These are phyloP conservation scores for Mus spretus DNA, from an alignment of 2,797 vertebrate genomes.

Conservation along the genomic window DNA sequence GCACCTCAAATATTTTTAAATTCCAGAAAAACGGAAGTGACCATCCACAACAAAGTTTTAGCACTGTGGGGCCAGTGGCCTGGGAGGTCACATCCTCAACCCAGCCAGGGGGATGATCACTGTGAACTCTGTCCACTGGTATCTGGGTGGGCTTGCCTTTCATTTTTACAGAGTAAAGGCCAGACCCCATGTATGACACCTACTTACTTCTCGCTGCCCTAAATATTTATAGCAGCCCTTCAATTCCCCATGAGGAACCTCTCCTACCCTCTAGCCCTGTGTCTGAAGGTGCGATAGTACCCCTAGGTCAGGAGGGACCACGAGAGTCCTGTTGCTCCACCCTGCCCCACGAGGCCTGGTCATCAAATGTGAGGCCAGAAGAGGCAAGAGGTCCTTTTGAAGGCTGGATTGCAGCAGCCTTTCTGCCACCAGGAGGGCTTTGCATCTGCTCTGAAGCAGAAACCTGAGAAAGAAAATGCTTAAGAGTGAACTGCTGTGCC, in stretches of 20 bases:
- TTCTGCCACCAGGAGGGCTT: background rate
- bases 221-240: background rate
- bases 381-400: background rate
- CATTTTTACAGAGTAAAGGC: background rate
- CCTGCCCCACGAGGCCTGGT: background rate
- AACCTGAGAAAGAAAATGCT: background rate
- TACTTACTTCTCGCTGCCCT: too few species aligned
- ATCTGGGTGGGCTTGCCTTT: background rate
- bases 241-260: background rate
- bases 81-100: background rate
- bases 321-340: background rate
- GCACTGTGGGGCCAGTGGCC: background rate
- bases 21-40: background rate
- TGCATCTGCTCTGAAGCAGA: background rate
- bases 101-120: background rate
- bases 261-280: too few species aligned
- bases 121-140: background rate
- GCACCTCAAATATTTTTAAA: background rate
- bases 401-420: background rate
- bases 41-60: background rate
- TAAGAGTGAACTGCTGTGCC: background rate
- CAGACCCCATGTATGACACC: background rate
- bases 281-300: too few species aligned
- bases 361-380: too few species aligned
- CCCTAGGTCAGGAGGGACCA: too few species aligned